phyloP scores from a whole-genome alignment of 2,797 vertebrate species.

The Dicrostonyx torquatus region DNA sequence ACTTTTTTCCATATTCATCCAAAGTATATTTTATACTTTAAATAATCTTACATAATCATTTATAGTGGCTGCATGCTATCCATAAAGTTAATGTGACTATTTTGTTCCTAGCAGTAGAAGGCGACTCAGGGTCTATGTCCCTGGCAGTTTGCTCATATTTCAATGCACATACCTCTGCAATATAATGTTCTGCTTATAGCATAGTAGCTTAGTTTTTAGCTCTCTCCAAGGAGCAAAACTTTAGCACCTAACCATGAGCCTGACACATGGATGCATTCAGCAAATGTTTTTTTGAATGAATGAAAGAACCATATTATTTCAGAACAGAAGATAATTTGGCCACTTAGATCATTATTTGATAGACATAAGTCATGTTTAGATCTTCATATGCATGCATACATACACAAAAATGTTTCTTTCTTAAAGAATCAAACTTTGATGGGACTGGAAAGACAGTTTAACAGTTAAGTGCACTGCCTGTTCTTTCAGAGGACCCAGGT shows the following conservation, averaged over 20 bases:
- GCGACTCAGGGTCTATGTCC: neutral
- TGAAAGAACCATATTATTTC: neutral
- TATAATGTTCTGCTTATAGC: neutral
- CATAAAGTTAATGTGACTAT: constrained; percentile 21
- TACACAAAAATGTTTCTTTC: neutral
- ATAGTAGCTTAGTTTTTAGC: neutral
- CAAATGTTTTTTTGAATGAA: neutral
- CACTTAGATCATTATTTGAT: neutral
- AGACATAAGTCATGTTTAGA: neutral
- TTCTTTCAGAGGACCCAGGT: neutral
- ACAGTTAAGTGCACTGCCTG: neutral
- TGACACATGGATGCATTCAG: neutral
- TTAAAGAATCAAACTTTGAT: neutral
- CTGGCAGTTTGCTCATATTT: neutral
- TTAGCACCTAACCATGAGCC: neutral
- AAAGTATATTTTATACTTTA: neutral
- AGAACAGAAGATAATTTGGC: neutral
- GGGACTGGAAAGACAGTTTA: neutral
- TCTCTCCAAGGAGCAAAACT: neutral
- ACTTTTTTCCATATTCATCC: constrained; percentile 1
- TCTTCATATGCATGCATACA: neutral
- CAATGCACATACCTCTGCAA: neutral
- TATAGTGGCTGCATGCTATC: constrained; percentile 1
- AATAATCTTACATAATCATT: constrained; percentile 12
- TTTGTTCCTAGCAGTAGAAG: neutral